Percentiles rank a stretch among this genome's conserved stretches.
These are phyloP conservation scores for Gallinago nigripennis DNA, from an alignment of 2,797 vertebrate species.

Conservation along the genomic window DNA sequence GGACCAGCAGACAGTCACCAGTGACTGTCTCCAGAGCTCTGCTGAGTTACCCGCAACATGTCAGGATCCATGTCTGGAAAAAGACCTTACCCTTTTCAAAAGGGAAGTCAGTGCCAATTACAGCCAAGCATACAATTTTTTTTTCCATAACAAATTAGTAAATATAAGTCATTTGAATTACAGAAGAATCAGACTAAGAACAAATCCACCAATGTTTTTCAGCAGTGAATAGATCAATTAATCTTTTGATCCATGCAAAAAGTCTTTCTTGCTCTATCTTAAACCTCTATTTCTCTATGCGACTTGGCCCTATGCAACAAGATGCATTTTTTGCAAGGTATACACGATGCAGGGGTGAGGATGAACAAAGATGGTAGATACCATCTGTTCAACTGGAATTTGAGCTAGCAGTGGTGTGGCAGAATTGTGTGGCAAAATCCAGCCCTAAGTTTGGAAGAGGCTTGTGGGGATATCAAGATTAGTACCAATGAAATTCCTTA, in stretches of 20 bases:
- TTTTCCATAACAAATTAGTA: background rate
- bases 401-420: background rate
- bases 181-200: background rate
- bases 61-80: background rate
- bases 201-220: background rate
- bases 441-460: background rate
- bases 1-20: background rate
- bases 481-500: background rate
- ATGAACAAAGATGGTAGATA: background rate
- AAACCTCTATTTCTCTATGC: background rate
- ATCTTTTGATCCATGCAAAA: background rate
- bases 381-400: background rate
- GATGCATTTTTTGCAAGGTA: background rate
- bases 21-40: background rate
- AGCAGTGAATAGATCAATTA: background rate
- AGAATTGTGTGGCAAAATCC: background rate
- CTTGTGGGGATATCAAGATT: background rate
- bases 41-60: background rate
- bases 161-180: background rate
- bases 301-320: background rate
- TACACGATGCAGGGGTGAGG: fast-evolving
- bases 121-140: background rate
- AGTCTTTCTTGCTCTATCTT: background rate
- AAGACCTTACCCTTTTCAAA: background rate
- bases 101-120: background rate